Evolutionary conservation across 2,888 invertebrate genomes (phyloP), one percentile per base, ranked within the genome.

Genomic region (Mallateleia sp.): DNA sequence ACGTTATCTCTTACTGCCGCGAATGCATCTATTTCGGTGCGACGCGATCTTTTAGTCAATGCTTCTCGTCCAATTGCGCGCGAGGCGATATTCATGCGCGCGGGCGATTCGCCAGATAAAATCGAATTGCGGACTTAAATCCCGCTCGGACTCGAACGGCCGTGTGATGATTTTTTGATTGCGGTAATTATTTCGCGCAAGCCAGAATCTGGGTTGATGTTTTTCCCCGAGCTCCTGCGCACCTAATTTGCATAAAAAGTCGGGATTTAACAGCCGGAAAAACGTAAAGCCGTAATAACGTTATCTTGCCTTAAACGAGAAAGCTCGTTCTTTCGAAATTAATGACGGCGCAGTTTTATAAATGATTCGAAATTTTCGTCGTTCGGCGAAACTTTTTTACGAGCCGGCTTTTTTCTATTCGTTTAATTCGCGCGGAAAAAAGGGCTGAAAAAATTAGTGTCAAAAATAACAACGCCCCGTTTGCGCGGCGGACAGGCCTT

Each of bases 391-490:
- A 45, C 45, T 45, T 45, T 45, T 45, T 45, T 45, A 45, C 45
- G 45, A 45, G 2, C 3, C 45, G 45, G 45, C n/a, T 45, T 45
- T 18, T 18, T 45, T 45, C n/a, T 18, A 5, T 45, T 18, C 4
- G 18, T 34, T 34, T 54, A 52, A 38, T 52, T 54, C 15, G 2
- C 45, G n/a, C 45, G 45, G 18, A 45, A 3, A 18, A 8, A 9
- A 71, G 25, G 3, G 66, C 32, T 45, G 50, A 67, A 54, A 66
- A 62, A 75, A 64, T 54, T 71, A 77, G 42, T 38, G 22, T 69
- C 34, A 50, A 38, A 52, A 79, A 54, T 74, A 74, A 79, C 50
- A 34, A n/a, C n/a, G n/a, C n/a, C n/a, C n/a, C n/a, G n/a, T n/a
- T n/a, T n/a, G 58, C 56, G 64, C 32, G 66, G 66, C 34, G 34